Conservation (phyloP, 2,888 invertebrate species). For the Callimorpha dominula region DNA sequence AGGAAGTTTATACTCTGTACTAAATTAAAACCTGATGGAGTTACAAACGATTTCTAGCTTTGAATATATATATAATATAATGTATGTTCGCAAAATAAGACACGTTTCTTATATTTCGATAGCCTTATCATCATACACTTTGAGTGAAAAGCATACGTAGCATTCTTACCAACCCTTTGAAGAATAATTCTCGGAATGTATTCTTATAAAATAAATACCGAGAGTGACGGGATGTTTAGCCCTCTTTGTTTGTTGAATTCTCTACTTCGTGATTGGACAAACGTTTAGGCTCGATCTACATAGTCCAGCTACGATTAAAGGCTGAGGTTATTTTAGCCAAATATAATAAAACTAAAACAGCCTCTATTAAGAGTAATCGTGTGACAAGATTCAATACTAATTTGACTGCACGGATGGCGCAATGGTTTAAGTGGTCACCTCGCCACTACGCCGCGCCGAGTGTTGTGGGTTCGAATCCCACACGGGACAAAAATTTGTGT, state of each 20-base stretch:
- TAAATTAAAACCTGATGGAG: neutral
- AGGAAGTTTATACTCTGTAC: no score
- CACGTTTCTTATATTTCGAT: neutral
- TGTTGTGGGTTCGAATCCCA: no score
- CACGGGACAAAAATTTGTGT: no score
- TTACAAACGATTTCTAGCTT: neutral
- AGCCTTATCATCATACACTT: constrained; percentile 1
- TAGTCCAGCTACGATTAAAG: neutral
- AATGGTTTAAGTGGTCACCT: no score
- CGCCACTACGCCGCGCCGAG: no score
- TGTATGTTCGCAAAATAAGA: neutral
- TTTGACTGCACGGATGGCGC: no score
- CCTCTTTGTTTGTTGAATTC: constrained; percentile 36
- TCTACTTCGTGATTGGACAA: constrained; percentile 28
- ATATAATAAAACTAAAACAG: neutral
- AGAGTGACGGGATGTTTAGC: constrained; percentile 25
- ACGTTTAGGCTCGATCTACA: neutral
- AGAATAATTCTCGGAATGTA: constrained; percentile 24
- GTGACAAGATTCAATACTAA: neutral
- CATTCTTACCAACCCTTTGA: constrained; percentile 13
- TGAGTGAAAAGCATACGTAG: constrained; percentile 6
- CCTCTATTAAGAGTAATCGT: neutral
- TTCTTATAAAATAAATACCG: constrained; percentile 40
- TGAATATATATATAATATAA: neutral
- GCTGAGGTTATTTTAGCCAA: neutral